Conservation (phyloP, 2,797 vertebrate genomes). For the Falco novaeseelandiae region DNA sequence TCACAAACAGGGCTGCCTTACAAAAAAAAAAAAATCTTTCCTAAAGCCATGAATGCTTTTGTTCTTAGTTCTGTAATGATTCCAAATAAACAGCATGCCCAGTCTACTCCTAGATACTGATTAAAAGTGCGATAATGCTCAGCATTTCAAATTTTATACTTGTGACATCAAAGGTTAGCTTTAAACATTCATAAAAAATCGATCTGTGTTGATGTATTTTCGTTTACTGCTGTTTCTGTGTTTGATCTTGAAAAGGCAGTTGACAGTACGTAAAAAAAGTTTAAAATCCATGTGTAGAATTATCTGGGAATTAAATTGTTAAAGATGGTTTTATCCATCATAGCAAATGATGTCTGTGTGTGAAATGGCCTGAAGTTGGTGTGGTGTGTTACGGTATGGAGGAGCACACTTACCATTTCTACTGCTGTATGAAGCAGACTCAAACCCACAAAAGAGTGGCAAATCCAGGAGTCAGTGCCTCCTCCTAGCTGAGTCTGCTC, state of each 20-base stretch:
- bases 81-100: neutral
- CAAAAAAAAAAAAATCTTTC: neutral
- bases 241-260: neutral
- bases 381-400: neutral
- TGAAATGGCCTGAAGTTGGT: neutral
- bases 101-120: neutral
- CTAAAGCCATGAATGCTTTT: slow-evolving; percentile 32
- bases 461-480: neutral
- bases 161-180: slow-evolving; percentile 14
- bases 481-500: neutral
- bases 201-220: neutral
- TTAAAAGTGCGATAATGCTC: slow-evolving; percentile 15
- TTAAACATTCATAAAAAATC: neutral
- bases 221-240: neutral
- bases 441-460: neutral
- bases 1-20: neutral
- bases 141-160: slow-evolving; percentile 3
- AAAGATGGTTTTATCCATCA: neutral
- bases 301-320: slow-evolving; percentile 26
- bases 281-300: neutral
- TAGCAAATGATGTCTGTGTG: neutral
- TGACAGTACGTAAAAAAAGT: neutral
- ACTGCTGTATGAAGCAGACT: neutral
- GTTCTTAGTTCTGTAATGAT: neutral
- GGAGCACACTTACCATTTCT: neutral